Conservation (phyloP, 2,797 vertebrate species). For the Ctenosaura bakeri region DNA sequence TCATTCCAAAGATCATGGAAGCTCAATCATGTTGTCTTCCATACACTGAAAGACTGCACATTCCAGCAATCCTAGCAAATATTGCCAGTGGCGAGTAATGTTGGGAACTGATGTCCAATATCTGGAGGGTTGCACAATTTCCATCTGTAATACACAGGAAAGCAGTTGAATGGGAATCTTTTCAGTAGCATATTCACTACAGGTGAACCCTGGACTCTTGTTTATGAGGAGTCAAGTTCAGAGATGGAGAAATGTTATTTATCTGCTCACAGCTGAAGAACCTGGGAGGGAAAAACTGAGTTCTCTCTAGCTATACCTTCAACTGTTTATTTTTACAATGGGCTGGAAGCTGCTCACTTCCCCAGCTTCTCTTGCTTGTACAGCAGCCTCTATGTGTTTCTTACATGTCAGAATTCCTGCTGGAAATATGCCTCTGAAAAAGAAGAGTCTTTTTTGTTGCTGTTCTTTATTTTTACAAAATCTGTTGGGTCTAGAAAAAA, state of each 20-base stretch:
- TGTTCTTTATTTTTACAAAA: too few relatives aligned
- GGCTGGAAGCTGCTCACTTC: not conserved
- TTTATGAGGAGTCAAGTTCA: not conserved
- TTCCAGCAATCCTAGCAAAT: too few relatives aligned
- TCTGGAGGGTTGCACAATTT: too few relatives aligned
- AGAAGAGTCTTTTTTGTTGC: not conserved
- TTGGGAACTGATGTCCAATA: too few relatives aligned
- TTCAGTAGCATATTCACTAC: not conserved
- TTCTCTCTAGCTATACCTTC: not conserved
- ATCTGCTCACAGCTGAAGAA: not conserved
- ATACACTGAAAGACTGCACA: too few relatives aligned
- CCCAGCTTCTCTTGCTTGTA: not conserved
- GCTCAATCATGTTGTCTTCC: not conserved
- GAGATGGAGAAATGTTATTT: not conserved
- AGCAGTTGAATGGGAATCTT: not conserved
- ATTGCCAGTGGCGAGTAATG: too few relatives aligned
- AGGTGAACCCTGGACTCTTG: not conserved
- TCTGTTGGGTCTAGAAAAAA: not conserved
- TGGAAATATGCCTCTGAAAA: not conserved
- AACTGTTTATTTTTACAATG: constrained; percentile 1
- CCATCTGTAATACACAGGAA: not conserved
- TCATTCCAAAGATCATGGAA: not conserved
- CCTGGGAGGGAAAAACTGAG: not conserved
- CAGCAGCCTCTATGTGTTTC: too few relatives aligned
- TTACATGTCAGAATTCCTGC: not conserved